These are phyloP conservation scores for Brachionus asplanchnoidis DNA, from an alignment of 1,140 invertebrate species.

Conservation along the genomic window DNA sequence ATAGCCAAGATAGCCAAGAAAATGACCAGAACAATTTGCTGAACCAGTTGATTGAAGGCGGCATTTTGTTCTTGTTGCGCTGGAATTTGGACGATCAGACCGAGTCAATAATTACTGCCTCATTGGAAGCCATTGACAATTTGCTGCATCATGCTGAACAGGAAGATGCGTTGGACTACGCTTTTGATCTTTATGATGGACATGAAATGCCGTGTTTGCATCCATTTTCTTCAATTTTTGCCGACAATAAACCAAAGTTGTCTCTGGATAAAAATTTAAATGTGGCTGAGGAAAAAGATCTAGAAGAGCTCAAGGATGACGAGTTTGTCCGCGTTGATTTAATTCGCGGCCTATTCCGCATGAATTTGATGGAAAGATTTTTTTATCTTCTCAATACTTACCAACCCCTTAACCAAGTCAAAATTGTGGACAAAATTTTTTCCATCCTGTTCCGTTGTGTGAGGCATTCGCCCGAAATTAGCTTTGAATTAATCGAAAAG, in stretches of 20 bases:
- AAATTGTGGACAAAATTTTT: constrained; percentile 8
- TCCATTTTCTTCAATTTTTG: neutral
- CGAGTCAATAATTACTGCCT: constrained; percentile 66
- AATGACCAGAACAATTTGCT: constrained; percentile 51
- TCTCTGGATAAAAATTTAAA: constrained; percentile 22
- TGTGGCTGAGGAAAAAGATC: constrained; percentile 1
- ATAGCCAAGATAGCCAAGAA: constrained; percentile 18
- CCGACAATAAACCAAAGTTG: neutral
- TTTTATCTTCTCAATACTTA: constrained; percentile 12
- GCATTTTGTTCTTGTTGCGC: constrained; percentile 72
- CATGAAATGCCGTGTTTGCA: neutral
- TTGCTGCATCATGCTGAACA: constrained; percentile 71
- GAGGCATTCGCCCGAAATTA: constrained; percentile 22
- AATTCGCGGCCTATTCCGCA: constrained; percentile 13
- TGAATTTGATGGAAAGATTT: constrained; percentile 31
- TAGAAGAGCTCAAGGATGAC: constrained; percentile 30
- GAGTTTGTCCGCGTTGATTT: constrained; percentile 19
- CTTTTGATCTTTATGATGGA: constrained; percentile 15
- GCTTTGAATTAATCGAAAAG: neutral
- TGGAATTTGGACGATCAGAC: constrained; percentile 78
- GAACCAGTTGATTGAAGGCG: constrained; percentile 60
- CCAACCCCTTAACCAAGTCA: neutral
- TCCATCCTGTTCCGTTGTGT: constrained; percentile 18
- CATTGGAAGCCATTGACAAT: constrained; percentile 68
- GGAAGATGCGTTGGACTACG: constrained; percentile 59